A percentile compares a stretch with the other conserved stretches of the same genome.
Evolutionary conservation across 2,888 invertebrate genomes (phyloP).

Genomic region (Abrostola triplasia): DNA sequence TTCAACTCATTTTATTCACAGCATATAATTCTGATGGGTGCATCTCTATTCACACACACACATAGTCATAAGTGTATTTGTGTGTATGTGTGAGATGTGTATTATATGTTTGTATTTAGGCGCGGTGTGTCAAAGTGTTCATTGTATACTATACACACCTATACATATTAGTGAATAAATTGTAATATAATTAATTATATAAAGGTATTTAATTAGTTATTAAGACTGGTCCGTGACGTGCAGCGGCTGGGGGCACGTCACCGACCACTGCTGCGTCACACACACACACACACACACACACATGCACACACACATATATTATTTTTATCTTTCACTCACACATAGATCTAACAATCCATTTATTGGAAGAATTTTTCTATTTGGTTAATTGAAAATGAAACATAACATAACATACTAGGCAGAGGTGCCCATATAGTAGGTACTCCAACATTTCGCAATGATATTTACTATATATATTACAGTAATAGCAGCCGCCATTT

Average conservation of each 20-base stretch:
- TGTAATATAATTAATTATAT: constrained; percentile 2
- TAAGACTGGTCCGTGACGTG: constrained; percentile 17
- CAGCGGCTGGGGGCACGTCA: constrained; percentile 35
- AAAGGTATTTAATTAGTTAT: constrained; percentile 22
- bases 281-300: background rate
- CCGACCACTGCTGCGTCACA: constrained; percentile 4
- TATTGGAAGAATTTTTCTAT: too few species aligned
- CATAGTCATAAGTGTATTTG: background rate
- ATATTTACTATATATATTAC: too few species aligned
- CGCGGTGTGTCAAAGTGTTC: constrained; percentile 21
- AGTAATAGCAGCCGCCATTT: too few species aligned
- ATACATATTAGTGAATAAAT: constrained; percentile 29
- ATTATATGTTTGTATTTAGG: background rate
- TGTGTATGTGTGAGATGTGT: background rate
- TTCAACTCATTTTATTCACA: too few species aligned
- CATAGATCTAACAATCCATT: background rate
- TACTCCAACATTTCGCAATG: too few species aligned
- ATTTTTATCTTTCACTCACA: background rate
- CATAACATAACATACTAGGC: too few species aligned
- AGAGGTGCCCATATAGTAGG: too few species aligned
- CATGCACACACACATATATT: background rate
- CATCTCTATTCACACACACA: too few species aligned
- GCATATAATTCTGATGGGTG: too few species aligned
- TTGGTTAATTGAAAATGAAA: too few species aligned
- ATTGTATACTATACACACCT: constrained; percentile 21